Evolutionary conservation across 2,113 vertebrate genomes (phyloP).

Genomic region (Ptyas mucosa): DNA sequence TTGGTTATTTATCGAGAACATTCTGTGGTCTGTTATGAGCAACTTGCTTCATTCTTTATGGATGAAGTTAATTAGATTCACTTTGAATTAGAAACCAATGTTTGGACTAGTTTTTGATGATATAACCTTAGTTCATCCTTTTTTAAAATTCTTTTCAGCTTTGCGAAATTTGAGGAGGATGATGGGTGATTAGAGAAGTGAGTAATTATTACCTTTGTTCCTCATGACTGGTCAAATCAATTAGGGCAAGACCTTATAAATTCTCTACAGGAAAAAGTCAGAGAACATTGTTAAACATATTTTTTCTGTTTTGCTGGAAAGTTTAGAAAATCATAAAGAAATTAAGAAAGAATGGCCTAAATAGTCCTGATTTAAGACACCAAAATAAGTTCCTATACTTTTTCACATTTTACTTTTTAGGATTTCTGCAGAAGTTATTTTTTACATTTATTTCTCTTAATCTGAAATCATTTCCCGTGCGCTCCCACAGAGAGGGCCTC

Average conservation of each 20-base stretch:
- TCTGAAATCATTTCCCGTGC: slow-evolving; percentile 2
- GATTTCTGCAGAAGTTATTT: not conserved
- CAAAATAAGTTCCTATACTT: not conserved
- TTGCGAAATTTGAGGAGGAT: not conserved
- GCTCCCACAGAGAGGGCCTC: too few species aligned
- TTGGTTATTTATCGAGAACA: not conserved
- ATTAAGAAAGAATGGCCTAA: not conserved
- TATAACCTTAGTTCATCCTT: not conserved
- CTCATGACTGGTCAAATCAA: not conserved
- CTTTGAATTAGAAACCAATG: not conserved
- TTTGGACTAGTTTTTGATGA: not conserved
- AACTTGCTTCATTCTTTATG: not conserved
- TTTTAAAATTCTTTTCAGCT: not conserved
- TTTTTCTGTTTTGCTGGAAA: not conserved
- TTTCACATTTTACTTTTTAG: not conserved
- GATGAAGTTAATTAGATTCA: not conserved
- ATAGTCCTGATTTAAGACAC: not conserved
- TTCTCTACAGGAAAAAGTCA: not conserved
- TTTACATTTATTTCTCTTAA: not conserved
- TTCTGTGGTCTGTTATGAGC: not conserved
- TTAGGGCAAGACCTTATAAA: not conserved
- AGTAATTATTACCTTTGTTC: not conserved
- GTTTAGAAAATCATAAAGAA: not conserved
- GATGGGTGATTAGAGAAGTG: not conserved
- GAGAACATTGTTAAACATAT: not conserved